A percentile compares a stretch with the other conserved stretches of the same genome.
phyloP scores from a whole-genome alignment of 2,888 invertebrate genomes.

The Onthophagus sagittarius region DNA sequence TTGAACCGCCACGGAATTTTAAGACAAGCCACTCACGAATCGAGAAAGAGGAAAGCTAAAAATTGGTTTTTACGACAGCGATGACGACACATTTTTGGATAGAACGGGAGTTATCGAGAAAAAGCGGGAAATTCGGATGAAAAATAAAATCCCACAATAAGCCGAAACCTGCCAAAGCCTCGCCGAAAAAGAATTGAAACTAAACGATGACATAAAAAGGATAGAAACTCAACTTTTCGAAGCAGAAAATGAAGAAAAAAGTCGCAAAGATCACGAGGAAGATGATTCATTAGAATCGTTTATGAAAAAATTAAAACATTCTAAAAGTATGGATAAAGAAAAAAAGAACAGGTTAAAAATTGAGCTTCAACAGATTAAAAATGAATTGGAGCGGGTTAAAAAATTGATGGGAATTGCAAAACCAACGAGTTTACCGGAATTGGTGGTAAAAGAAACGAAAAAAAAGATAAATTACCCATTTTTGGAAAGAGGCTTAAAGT shows the following conservation, averaged over 20 bases:
- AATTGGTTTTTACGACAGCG: conserved; percentile 86
- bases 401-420: conserved; percentile 72
- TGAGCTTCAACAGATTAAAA: conserved; percentile 63
- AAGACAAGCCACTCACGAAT: conserved; percentile 81
- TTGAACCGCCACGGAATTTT: conserved; percentile 85
- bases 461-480: conserved; percentile 50
- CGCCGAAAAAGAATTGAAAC: conserved; percentile 58
- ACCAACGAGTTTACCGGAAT: conserved; percentile 60
- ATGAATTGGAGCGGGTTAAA: conserved; percentile 64
- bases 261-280: conserved; percentile 49
- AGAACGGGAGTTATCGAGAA: conserved; percentile 89
- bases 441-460: conserved; percentile 38
- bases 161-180: conserved; percentile 63
- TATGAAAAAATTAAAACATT: conserved; percentile 64
- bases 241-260: conserved; percentile 24
- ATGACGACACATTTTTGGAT: conserved; percentile 94
- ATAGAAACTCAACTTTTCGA: conserved; percentile 54
- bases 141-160: conserved; percentile 58
- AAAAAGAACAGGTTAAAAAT: conserved; percentile 65
- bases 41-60: conserved; percentile 72
- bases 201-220: conserved; percentile 54
- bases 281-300: conserved; percentile 79
- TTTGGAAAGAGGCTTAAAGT: conserved; percentile 56
- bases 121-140: conserved; percentile 77
- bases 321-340: conserved; percentile 51